A percentile compares a stretch with the other conserved stretches of the same genome.
phyloP scores from a whole-genome alignment of 2,113 vertebrate genomes.

The human (Homo sapiens) region GRCh38 chr9:78580501-78581000 shows the following conservation, averaged over 20 bases:
- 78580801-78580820: not conserved
- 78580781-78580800: not conserved
- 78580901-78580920: not conserved
- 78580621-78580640: not conserved
- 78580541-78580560: conserved; percentile 19
- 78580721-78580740: not conserved
- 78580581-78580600: not conserved
- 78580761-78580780: not conserved
- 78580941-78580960: not conserved
- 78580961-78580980: not conserved
- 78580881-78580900: not conserved
- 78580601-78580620: not conserved
- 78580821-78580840: not conserved
- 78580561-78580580: conserved; percentile 25
- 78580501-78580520: conserved; percentile 68
- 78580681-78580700: not conserved
- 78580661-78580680: not conserved
- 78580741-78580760: not conserved
- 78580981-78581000: not conserved
- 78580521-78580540: conserved; percentile 45
- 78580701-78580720: not conserved
- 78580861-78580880: not conserved
- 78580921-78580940: not conserved
- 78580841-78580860: rapidly evolving
- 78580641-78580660: not conserved